These are phyloP conservation scores for Myiagra hebetior DNA, from an alignment of 2,113 vertebrate species.

Conservation along the genomic window DNA sequence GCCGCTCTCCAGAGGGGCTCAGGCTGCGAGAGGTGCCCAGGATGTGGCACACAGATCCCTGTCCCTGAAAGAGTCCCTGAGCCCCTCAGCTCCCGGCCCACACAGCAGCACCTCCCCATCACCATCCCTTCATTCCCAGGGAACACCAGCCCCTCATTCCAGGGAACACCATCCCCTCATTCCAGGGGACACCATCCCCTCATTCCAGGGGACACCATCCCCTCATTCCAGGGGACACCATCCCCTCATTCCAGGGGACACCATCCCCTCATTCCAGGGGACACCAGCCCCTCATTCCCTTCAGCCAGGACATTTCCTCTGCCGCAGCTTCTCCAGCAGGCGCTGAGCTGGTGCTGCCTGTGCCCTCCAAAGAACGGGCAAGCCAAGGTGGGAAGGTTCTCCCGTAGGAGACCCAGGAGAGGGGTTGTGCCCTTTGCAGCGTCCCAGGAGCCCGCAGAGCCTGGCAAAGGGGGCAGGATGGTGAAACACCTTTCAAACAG, in stretches of 20 bases:
- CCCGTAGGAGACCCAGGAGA: neutral
- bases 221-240: neutral
- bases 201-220: neutral
- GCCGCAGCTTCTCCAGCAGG: neutral
- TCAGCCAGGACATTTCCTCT: neutral
- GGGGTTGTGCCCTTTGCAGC: neutral
- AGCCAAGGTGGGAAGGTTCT: neutral
- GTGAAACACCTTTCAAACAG: neutral
- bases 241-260: neutral
- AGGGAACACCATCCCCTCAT: neutral
- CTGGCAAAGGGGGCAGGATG: neutral
- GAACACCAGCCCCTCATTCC: neutral
- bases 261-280: neutral
- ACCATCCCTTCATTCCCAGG: neutral
- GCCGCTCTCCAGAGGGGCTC: neutral
- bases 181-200: neutral
- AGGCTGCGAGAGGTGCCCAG: neutral
- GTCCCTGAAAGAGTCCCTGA: neutral
- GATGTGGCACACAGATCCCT: neutral
- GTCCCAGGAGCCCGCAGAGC: neutral
- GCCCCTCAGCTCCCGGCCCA: neutral
- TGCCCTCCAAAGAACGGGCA: neutral
- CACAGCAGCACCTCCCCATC: accelerated
- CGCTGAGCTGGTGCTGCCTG: neutral
- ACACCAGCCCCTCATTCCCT: neutral